These are phyloP conservation scores for Hirundichthys speculiger DNA, from an alignment of 2,113 vertebrate genomes.

Conservation along the genomic window DNA sequence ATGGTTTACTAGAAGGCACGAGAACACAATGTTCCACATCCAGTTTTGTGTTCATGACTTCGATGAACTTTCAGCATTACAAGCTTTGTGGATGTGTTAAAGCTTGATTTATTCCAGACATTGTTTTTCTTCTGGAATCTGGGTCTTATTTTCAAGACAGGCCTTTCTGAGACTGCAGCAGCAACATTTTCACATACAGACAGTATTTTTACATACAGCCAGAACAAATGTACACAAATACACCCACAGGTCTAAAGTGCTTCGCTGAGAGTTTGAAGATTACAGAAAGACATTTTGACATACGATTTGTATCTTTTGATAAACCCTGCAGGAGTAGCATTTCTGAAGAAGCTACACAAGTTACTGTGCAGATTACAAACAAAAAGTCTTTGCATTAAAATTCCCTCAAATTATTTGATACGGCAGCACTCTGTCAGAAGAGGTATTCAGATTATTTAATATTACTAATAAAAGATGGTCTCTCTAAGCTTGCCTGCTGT, in stretches of 20 bases:
- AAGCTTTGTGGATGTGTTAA: constrained; percentile 38
- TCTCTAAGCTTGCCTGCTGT: no score
- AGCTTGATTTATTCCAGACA: constrained; percentile 37
- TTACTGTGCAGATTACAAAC: no score
- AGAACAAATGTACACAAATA: constrained; percentile 2
- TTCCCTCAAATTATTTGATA: no score
- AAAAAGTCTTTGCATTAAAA: no score
- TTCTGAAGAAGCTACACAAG: no score
- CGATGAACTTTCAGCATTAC: constrained; percentile 19
- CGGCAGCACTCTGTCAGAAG: no score
- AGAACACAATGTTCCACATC: constrained; percentile 52
- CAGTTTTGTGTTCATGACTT: constrained; percentile 23
- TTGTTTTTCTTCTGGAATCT: not conserved
- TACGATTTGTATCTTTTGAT: no score
- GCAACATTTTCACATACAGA: not conserved
- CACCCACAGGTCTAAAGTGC: not conserved
- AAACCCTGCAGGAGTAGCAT: no score
- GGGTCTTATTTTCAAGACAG: not conserved
- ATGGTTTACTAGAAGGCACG: constrained; percentile 30
- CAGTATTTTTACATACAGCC: not conserved
- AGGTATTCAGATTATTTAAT: no score
- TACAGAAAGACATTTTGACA: no score
- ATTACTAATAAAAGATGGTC: no score
- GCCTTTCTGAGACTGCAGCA: not conserved
- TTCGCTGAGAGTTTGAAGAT: no score